These are phyloP conservation scores for Leucophenga varia DNA, from an alignment of 1,140 invertebrate genomes.

Conservation along the genomic window DNA sequence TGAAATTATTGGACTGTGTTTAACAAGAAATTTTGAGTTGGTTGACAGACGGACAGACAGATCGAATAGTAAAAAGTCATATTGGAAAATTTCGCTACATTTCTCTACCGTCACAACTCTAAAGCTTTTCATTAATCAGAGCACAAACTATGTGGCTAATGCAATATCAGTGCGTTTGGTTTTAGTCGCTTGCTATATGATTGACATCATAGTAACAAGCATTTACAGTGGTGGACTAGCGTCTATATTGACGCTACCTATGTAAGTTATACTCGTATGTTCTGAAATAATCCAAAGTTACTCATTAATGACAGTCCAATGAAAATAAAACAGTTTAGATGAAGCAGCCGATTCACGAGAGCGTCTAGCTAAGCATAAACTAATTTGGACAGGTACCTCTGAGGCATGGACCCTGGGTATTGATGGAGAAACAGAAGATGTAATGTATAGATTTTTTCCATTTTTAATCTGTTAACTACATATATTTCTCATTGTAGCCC, in stretches of 20 bases:
- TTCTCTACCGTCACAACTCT: slow-evolving; percentile 37
- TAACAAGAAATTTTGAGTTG: slow-evolving; percentile 23
- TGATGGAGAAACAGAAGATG: slow-evolving; percentile 21
- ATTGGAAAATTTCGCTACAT: not conserved
- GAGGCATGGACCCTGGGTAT: slow-evolving; percentile 32
- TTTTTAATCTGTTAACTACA: not conserved
- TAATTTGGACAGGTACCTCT: slow-evolving; percentile 37
- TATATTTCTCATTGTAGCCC: slow-evolving; percentile 16
- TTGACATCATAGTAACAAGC: slow-evolving; percentile 46
- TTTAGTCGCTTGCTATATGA: slow-evolving; percentile 39
- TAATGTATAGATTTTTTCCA: slow-evolving; percentile 6
- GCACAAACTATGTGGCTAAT: slow-evolving; percentile 31
- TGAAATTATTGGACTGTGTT: slow-evolving; percentile 25
- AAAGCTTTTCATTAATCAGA: slow-evolving; percentile 43
- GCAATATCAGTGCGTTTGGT: slow-evolving; percentile 33
- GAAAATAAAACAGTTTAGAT: slow-evolving; percentile 19
- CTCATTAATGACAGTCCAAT: not conserved
- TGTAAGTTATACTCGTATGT: slow-evolving; percentile 7
- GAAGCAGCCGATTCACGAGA: slow-evolving; percentile 45
- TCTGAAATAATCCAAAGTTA: not conserved
- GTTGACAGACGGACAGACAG: not conserved
- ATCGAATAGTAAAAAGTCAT: not conserved
- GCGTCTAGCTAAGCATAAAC: slow-evolving; percentile 31
- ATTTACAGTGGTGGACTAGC: slow-evolving; percentile 44
- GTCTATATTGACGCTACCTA: slow-evolving; percentile 40